Conservation (phyloP, 1,140 invertebrate genomes). For the Sinella curviseta region DNA sequence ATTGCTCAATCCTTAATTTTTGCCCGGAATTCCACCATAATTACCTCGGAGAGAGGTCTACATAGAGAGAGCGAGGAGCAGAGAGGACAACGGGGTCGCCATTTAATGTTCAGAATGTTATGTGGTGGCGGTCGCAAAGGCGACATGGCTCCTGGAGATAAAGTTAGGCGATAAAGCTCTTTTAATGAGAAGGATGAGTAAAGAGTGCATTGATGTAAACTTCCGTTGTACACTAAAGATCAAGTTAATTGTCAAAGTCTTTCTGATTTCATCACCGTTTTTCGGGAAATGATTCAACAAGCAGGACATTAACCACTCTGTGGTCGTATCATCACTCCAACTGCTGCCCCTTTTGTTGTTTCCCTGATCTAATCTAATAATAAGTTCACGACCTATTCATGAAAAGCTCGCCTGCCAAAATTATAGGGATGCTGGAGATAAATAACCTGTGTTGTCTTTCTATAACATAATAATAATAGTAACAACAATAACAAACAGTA, state of each 20-base stretch:
- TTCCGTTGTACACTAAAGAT: background rate
- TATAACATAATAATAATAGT: background rate
- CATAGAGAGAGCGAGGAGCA: background rate
- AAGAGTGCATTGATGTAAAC: conserved; percentile 17
- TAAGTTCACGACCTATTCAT: too few relatives aligned
- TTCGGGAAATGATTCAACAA: conserved; percentile 4
- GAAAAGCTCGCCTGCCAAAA: too few relatives aligned
- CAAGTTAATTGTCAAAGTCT: conserved; percentile 21
- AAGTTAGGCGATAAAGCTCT: background rate
- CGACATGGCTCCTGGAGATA: background rate
- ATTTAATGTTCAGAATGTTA: background rate
- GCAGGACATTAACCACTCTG: too few relatives aligned
- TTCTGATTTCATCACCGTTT: background rate
- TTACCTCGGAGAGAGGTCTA: background rate
- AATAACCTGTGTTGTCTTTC: too few relatives aligned
- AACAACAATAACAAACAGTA: too few relatives aligned
- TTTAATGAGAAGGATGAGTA: background rate
- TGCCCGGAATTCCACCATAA: conserved; percentile 20
- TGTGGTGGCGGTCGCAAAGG: background rate
- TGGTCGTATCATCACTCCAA: too few relatives aligned
- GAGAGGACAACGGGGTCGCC: background rate
- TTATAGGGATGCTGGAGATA: too few relatives aligned
- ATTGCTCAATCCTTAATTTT: conserved; percentile 20
- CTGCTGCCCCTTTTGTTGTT: too few relatives aligned
- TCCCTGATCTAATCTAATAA: too few relatives aligned